A percentile compares a stretch with the other conserved stretches of the same genome.
Conservation (phyloP, 2,797 vertebrate genomes). For the Sardinella longiceps region DNA sequence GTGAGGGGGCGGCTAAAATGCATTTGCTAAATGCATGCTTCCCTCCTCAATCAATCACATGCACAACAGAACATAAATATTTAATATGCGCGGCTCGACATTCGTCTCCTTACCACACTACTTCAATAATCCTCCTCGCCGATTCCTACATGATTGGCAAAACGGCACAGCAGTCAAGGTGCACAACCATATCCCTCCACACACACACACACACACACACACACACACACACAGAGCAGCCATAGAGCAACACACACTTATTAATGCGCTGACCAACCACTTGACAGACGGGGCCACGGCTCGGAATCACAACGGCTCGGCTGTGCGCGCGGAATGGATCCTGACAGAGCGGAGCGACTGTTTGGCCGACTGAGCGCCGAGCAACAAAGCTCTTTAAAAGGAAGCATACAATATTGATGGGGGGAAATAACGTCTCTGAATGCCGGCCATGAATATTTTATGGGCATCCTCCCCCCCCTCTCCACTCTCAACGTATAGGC, state of each 20-base stretch:
- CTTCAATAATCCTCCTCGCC: constrained; percentile 24
- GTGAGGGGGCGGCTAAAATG: not conserved
- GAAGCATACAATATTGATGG: constrained; percentile 89
- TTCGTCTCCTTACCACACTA: constrained; percentile 13
- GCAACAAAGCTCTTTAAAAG: constrained; percentile 82
- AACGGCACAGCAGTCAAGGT: not conserved
- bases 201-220: constrained; percentile 49
- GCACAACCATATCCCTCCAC: constrained; percentile 5
- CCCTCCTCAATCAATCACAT: constrained; percentile 10
- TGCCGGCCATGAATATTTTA: constrained; percentile 85
- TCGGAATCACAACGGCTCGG: not conserved
- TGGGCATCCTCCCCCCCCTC: constrained; percentile 49
- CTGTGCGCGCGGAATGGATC: not conserved
- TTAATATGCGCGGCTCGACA: not conserved
- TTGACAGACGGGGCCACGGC: not conserved
- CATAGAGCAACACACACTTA: no score
- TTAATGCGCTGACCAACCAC: constrained; percentile 21
- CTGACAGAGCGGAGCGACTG: constrained; percentile 41
- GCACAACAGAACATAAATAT: not conserved
- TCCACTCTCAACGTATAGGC: not conserved
- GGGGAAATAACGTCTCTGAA: constrained; percentile 80
- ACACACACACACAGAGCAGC: no score
- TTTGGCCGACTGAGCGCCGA: constrained; percentile 66
- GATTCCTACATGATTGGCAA: not conserved
- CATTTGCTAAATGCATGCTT: constrained; percentile 2